Base-by-base conservation (phyloP, 2,888 invertebrate genomes). In the Coelopa pilipes region DNA sequence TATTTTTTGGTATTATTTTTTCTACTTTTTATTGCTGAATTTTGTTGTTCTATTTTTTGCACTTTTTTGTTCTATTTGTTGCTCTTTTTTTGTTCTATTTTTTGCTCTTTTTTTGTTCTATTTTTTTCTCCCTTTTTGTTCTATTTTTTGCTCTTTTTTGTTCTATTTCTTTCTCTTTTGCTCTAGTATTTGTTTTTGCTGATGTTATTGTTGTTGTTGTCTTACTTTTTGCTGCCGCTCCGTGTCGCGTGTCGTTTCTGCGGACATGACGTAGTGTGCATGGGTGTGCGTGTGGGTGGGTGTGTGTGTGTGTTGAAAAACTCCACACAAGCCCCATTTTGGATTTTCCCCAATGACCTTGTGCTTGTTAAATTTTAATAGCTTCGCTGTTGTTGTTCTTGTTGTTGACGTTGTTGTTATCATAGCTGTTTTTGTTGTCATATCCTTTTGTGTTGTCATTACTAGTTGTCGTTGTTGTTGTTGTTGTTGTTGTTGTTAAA, bases 311-410 rank as follows among this genome's bases (percentile, higher is more conserved):
- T 19, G 21, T n/a, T 11, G 21, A n/a, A 57, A 57, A 17, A 57
- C 11, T 57, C 21, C 21, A 57, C 57, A 57, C 1, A 17, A 57
- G 21, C 57, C 9, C 3, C 15, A 57, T 17, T 17, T 10, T 17
- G n/a, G 21, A 57, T 57, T 57, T 57, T 57, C 57, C 57, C 57
- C 57, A 57, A 57, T 57, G 57, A 57, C 57, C 57, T 57, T 57
- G 57, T 57, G 57, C 57, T 57, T 17, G 57, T 34, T 34, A 34
- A 34, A 34, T 34, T 34, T 34, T 60, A 24, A 60, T 24, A 24
- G 19, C 24, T 12, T 10, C 11, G 34, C 24, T 60, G 24, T n/a
- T 21, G 60, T 60, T 19, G 15, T 24, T 60, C 9, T 24, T 60
- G 11, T 24, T 60, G 59, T 60, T 60, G 15, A 13, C 11, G 21